These are phyloP conservation scores for Craterocephalus amniculus DNA, from an alignment of 2,797 vertebrate species.

Conservation along the genomic window DNA sequence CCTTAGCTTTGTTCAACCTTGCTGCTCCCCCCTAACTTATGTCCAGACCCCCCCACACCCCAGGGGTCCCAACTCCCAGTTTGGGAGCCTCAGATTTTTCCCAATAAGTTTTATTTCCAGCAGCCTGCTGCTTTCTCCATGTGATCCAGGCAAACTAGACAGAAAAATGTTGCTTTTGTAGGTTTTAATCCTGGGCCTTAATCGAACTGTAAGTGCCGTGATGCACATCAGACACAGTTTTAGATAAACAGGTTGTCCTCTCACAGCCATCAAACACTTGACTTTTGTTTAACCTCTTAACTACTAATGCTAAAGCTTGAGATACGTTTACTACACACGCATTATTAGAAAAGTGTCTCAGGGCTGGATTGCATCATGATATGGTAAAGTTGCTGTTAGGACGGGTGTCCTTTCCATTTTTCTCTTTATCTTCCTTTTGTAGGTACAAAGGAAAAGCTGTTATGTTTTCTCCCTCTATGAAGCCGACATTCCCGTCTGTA, in stretches of 20 bases:
- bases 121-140: too few relatives aligned
- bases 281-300: conserved; percentile 10
- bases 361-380: conserved; percentile 26
- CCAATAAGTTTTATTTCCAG: background rate
- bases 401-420: conserved; percentile 1
- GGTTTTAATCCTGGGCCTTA: too few relatives aligned
- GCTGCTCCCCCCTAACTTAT: too few relatives aligned
- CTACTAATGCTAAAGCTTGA: background rate
- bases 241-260: background rate
- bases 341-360: too few relatives aligned
- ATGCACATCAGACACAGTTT: too few relatives aligned
- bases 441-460: conserved; percentile 13
- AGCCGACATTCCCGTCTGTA: conserved; percentile 26
- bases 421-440: conserved; percentile 9
- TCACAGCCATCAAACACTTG: background rate
- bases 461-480: conserved; percentile 21
- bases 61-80: too few relatives aligned
- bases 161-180: background rate
- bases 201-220: too few relatives aligned
- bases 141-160: background rate
- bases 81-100: too few relatives aligned
- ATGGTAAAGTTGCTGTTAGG: background rate
- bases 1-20: too few relatives aligned
- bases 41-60: too few relatives aligned
- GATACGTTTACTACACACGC: too few relatives aligned